phyloP scores from a whole-genome alignment of 2,797 vertebrate genomes.

The Amphiprion clarkii region DNA sequence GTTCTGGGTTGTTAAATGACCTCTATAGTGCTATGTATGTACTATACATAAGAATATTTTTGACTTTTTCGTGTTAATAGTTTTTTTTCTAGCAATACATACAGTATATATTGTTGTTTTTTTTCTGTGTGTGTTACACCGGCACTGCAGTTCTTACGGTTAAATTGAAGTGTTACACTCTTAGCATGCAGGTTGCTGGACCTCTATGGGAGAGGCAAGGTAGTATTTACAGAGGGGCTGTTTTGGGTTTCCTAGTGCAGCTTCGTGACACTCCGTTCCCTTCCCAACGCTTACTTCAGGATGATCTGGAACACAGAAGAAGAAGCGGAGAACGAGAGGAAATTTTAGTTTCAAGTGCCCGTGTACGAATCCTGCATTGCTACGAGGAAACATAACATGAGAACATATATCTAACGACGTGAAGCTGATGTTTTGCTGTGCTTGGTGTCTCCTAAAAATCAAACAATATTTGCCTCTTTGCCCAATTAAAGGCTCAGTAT shows the following conservation, averaged over 20 bases:
- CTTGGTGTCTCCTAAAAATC: constrained; percentile 17
- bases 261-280: constrained; percentile 91
- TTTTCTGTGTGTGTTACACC: constrained; percentile 67
- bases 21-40: constrained; percentile 67
- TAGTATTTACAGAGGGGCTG: constrained; percentile 99
- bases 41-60: constrained; percentile 77
- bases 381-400: no score
- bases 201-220: constrained; percentile 94
- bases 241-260: constrained; percentile 93
- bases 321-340: not conserved
- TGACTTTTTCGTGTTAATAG: constrained; percentile 69
- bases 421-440: not conserved
- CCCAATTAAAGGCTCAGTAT: not conserved
- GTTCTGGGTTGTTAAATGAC: constrained; percentile 70
- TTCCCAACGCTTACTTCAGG: constrained; percentile 95
- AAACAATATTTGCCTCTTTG: constrained; percentile 19
- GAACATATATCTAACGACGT: no score
- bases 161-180: constrained; percentile 79
- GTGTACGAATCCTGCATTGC: no score
- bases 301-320: constrained; percentile 90
- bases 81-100: constrained; percentile 77
- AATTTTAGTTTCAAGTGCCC: constrained; percentile 8
- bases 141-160: constrained; percentile 78
- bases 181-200: constrained; percentile 99
- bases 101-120: constrained; percentile 61